phyloP scores from a whole-genome alignment of 1,140 invertebrate genomes.

The Mercenaria mercenaria region DNA sequence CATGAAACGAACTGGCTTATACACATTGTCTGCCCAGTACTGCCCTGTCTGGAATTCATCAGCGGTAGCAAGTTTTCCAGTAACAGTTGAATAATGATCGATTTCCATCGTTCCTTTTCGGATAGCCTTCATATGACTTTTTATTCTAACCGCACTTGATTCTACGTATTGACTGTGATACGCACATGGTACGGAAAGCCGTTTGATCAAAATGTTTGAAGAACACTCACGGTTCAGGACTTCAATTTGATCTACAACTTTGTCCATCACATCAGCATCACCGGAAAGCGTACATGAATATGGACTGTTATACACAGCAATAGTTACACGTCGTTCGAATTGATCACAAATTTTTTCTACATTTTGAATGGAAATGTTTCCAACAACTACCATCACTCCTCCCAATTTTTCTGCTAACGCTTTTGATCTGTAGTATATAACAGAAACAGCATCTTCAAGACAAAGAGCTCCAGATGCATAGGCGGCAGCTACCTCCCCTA shows the following conservation, averaged over 20 bases:
- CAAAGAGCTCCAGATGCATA: constrained; percentile 59
- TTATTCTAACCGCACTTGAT: constrained; percentile 45
- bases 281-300: constrained; percentile 75
- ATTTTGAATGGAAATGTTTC: constrained; percentile 43
- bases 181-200: constrained; percentile 67
- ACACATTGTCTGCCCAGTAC: constrained; percentile 31
- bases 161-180: constrained; percentile 78
- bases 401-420: constrained; percentile 43
- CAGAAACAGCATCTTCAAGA: constrained; percentile 67
- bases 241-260: constrained; percentile 10
- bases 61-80: neutral
- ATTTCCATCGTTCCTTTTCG: neutral
- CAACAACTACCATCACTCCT: constrained; percentile 70
- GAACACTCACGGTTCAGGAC: constrained; percentile 7
- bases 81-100: constrained; percentile 67
- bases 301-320: constrained; percentile 76
- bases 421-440: constrained; percentile 67
- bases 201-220: neutral
- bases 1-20: constrained; percentile 11
- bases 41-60: neutral
- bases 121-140: neutral
- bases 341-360: constrained; percentile 48
- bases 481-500: constrained; percentile 74
- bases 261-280: constrained; percentile 56
- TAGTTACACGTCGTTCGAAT: neutral